Conservation (phyloP, 2,797 vertebrate genomes). For the Lycodopsis pacificus region DNA sequence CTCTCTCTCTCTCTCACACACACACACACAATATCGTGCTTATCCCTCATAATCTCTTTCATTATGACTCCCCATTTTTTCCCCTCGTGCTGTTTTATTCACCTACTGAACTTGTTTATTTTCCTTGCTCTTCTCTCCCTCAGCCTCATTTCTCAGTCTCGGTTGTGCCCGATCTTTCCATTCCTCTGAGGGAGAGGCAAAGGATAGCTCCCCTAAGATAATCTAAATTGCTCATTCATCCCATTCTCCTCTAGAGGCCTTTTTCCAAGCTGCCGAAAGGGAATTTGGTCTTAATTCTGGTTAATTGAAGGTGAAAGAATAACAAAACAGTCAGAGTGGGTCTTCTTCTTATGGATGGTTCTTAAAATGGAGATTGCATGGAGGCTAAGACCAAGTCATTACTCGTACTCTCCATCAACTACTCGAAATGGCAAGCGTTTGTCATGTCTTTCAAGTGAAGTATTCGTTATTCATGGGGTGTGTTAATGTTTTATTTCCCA, state of each 20-base stretch:
- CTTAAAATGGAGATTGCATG: constrained; percentile 27
- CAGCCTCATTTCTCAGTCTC: constrained; percentile 27
- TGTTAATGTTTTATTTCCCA: constrained; percentile 75
- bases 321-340: constrained; percentile 2
- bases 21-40: not conserved
- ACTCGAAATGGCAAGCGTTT: constrained; percentile 41
- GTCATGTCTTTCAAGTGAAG: constrained; percentile 59
- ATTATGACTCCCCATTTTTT: not conserved
- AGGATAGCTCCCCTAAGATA: constrained; percentile 55
- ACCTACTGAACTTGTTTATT: constrained; percentile 16
- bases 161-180: constrained; percentile 3
- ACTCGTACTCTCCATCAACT: constrained; percentile 49
- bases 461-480: constrained; percentile 72
- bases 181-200: constrained; percentile 45
- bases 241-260: constrained; percentile 31
- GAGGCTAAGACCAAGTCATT: constrained; percentile 23
- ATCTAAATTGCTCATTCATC: constrained; percentile 57
- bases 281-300: constrained; percentile 47
- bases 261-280: constrained; percentile 38
- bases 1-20: not conserved
- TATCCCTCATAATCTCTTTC: constrained; percentile 35
- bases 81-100: constrained; percentile 18
- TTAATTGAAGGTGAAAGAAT: constrained; percentile 53
- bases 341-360: constrained; percentile 20
- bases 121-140: constrained; percentile 9